A percentile compares a stretch with the other conserved stretches of the same genome.
Conservation (phyloP, 2,797 vertebrate genomes). For the Loris lydekkerianus region DNA sequence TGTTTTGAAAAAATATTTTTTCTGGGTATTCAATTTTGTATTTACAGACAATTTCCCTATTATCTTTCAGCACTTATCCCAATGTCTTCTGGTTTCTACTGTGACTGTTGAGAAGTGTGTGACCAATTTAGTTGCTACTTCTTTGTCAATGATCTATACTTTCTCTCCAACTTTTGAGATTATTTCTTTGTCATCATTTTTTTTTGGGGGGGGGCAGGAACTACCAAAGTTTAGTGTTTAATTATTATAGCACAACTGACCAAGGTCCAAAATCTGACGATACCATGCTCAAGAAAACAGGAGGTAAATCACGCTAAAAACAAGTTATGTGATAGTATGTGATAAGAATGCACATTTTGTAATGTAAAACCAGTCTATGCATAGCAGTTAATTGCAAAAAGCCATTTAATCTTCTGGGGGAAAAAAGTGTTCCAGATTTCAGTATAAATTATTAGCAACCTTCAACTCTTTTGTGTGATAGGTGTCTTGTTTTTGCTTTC, state of each 20-base stretch:
- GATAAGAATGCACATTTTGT: constrained; percentile 88
- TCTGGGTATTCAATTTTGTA: background rate
- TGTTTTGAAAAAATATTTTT: background rate
- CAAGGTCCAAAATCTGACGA: constrained; percentile 77
- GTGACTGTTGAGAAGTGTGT: background rate
- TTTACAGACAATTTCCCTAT: background rate
- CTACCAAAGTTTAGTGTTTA: constrained; percentile 82
- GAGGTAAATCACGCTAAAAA: constrained; percentile 78
- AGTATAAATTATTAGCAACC: too few relatives aligned
- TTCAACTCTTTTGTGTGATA: too few relatives aligned
- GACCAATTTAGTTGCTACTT: background rate
- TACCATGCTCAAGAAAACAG: constrained; percentile 81
- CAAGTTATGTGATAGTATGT: constrained; percentile 84
- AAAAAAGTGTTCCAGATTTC: too few relatives aligned
- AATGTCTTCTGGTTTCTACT: background rate
- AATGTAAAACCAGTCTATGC: constrained; percentile 94
- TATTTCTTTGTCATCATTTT: background rate
- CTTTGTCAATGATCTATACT: background rate
- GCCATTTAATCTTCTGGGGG: constrained; percentile 81
- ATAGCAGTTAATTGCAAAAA: constrained; percentile 87
- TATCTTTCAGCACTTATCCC: background rate
- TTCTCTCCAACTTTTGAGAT: background rate
- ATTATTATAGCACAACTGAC: constrained; percentile 86
- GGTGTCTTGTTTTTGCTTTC: too few relatives aligned
- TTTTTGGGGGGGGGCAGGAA: constrained; percentile 49